Evolutionary conservation across 2,797 vertebrate species (phyloP).

Genomic region (Megaceryle alcyon): DNA sequence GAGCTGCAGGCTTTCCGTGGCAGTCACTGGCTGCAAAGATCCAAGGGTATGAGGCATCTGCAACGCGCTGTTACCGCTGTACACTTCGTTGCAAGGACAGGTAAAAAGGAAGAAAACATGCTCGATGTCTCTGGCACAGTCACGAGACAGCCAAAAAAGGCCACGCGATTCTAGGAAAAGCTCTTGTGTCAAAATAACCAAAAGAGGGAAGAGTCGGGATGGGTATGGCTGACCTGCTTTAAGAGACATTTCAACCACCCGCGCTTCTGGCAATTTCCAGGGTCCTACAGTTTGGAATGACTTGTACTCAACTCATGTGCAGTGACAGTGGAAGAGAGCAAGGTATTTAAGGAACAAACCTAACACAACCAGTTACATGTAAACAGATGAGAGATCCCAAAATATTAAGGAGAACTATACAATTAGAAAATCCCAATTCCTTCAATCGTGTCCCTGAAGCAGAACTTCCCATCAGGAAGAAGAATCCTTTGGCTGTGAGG

Average conservation of each 20-base stretch:
- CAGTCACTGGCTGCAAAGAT: neutral
- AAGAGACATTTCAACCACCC: neutral
- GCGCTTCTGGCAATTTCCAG: neutral
- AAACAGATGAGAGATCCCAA: neutral
- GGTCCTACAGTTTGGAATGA: neutral
- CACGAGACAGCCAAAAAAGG: neutral
- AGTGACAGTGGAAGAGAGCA: neutral
- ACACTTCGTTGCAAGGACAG: neutral
- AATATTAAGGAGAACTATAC: neutral
- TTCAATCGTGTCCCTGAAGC: neutral
- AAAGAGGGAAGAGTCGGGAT: neutral
- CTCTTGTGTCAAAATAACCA: neutral
- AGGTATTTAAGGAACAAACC: neutral
- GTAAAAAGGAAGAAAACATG: neutral
- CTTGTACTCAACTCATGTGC: neutral
- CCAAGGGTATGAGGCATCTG: neutral
- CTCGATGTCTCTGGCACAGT: neutral
- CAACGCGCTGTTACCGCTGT: neutral
- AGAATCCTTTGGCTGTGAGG: rapidly evolving
- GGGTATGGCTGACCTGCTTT: neutral
- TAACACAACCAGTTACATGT: neutral
- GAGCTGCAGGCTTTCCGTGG: neutral
- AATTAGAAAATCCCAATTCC: neutral
- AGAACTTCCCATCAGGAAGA: neutral
- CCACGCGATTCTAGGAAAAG: neutral